Evolutionary conservation across 1,140 invertebrate genomes (phyloP), one percentile per base, ranked within the genome.

Genomic region (Drosophila pallidifrons): DNA sequence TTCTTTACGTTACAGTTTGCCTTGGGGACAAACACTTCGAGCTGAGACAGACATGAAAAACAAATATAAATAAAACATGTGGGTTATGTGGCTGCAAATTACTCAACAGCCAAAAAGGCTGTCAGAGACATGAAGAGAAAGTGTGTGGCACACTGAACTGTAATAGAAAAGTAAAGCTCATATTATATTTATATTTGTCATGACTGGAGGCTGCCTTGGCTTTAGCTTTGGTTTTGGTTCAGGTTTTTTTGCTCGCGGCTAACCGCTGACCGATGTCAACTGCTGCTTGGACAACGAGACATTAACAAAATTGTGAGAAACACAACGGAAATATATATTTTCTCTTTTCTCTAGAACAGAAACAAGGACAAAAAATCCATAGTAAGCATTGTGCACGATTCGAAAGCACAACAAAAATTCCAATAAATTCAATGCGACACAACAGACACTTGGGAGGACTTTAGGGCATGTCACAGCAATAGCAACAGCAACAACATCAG

Each of bases 371-470:
- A 69, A 47, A 67, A n/a, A n/a, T 2, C 32, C 51, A 43, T 46
- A 63, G 60, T 20, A 64, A 67, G 13, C 46, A 74, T 79, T 71
- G 59, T 76, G 64, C 41, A 47, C 58, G 28, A 41, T 15, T 57
- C 30, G 43, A 77, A 69, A 74, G 74, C 81, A 75, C 70, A 85
- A 80, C 83, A 88, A 81, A 88, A 89, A 85, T 89, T 81, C 85
- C 85, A 89, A 89, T 89, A 89, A 89, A 89, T 89, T 89, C 85
- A 90, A 89, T 89, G 85, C 85, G 85, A 89, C 85, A 89, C 81
- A 89, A 69, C 85, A 85, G 85, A 78, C 85, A 89, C 85, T 85
- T 89, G 85, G 85, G 85, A 89, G 75, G 81, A 85, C 81, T 88
- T 88, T 88, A 54, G 82, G 83, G 73, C 82, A 87, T 87, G 82